These are phyloP conservation scores for Scortum barcoo DNA, from an alignment of 2,113 vertebrate genomes.

Conservation along the genomic window DNA sequence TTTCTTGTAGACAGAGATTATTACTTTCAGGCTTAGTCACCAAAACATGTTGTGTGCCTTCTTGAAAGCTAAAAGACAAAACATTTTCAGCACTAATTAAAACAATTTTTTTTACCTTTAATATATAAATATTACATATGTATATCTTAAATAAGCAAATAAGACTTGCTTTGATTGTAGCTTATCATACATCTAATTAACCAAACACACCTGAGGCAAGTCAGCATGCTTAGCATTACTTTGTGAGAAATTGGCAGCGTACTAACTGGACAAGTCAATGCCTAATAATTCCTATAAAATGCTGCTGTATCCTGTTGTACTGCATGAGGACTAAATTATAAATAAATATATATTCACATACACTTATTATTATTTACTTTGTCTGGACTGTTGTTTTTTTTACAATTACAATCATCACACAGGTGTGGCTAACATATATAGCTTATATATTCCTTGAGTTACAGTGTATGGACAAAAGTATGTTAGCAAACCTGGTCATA, in stretches of 20 bases:
- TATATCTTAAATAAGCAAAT: conserved; percentile 2
- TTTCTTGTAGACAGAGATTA: background rate
- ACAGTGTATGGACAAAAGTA: background rate
- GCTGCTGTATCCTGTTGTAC: background rate
- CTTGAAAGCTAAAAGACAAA: background rate
- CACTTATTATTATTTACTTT: background rate
- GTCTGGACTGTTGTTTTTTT: no score
- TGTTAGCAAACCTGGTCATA: background rate
- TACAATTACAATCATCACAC: background rate
- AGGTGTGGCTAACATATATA: background rate
- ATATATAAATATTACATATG: no score
- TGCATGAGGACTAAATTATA: background rate
- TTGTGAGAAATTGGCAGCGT: background rate
- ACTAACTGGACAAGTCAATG: background rate
- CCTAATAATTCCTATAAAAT: background rate
- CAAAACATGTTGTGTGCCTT: background rate
- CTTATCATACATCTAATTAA: conserved; percentile 5
- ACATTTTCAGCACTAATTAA: background rate
- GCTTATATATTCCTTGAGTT: background rate
- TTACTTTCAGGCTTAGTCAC: background rate
- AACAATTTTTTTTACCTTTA: no score
- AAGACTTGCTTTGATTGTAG: background rate
- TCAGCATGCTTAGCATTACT: background rate
- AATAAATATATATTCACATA: background rate
- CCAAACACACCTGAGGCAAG: background rate